Conservation (phyloP, 1,140 invertebrate genomes). For the Drosophila neocordata region DNA sequence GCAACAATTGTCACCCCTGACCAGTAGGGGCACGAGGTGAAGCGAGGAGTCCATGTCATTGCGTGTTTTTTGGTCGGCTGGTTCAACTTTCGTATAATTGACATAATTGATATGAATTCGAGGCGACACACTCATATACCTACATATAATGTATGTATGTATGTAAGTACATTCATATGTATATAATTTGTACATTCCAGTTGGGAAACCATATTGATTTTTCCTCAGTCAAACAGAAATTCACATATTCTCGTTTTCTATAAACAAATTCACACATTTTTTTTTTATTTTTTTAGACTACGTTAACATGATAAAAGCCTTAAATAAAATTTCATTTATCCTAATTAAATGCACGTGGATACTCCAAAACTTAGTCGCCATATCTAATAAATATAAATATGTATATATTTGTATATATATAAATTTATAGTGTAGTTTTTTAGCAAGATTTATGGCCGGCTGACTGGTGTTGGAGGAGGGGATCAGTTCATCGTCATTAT, state of each 20-base stretch:
- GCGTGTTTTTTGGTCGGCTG: constrained; percentile 23
- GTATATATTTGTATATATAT: constrained; percentile 25
- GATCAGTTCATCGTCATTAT: background rate
- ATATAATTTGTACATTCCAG: constrained; percentile 15
- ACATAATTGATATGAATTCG: constrained; percentile 65
- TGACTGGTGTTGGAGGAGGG: no score
- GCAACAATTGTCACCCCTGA: constrained; percentile 57
- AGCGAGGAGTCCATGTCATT: constrained; percentile 12
- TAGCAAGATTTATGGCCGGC: constrained; percentile 11
- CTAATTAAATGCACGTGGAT: constrained; percentile 69
- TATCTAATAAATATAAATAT: background rate
- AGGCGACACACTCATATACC: constrained; percentile 13
- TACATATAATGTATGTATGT: background rate
- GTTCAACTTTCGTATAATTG: constrained; percentile 55
- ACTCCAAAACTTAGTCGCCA: constrained; percentile 16
- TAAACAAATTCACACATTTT: constrained; percentile 45
- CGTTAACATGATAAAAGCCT: constrained; percentile 36
- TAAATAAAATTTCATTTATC: constrained; percentile 50
- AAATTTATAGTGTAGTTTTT: constrained; percentile 19
- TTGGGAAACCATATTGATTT: constrained; percentile 3
- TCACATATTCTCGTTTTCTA: no score
- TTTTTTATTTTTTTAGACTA: constrained; percentile 32
- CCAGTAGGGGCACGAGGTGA: constrained; percentile 29
- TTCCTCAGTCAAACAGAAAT: background rate
- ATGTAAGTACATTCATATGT: constrained; percentile 24